Evolutionary conservation across 1,140 invertebrate species (phyloP).

Genomic region (Hycleus cichorii): DNA sequence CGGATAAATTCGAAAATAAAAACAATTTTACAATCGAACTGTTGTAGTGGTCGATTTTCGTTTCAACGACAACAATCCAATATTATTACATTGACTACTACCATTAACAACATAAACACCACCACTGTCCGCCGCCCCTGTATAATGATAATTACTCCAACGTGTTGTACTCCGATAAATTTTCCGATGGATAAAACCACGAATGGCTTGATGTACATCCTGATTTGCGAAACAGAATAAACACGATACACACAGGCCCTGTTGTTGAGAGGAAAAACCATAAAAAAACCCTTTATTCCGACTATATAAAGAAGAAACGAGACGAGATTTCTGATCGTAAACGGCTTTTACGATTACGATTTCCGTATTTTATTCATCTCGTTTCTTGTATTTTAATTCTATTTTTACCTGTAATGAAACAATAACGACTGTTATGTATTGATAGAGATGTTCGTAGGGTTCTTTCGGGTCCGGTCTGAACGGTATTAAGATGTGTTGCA

Average conservation of each 20-base stretch:
- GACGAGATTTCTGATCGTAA: no score
- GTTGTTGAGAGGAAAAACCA: neutral
- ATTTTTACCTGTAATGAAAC: slow-evolving; percentile 70
- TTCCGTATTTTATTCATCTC: neutral
- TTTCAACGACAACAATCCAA: slow-evolving; percentile 27
- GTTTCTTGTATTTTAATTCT: neutral
- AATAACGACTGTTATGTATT: slow-evolving; percentile 67
- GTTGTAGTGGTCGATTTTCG: slow-evolving; percentile 25
- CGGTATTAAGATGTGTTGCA: slow-evolving; percentile 74
- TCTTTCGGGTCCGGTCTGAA: slow-evolving; percentile 61
- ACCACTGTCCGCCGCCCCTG: slow-evolving; percentile 29
- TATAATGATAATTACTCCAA: slow-evolving; percentile 35
- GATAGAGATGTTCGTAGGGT: slow-evolving; percentile 61
- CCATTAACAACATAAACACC: slow-evolving; percentile 36
- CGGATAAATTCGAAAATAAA: no score
- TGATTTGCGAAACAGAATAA: slow-evolving; percentile 89
- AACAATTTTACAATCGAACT: slow-evolving; percentile 3
- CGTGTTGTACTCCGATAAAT: slow-evolving; percentile 20
- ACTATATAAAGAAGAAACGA: no score
- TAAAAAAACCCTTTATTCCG: no score
- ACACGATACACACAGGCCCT: slow-evolving; percentile 78
- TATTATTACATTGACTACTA: slow-evolving; percentile 27
- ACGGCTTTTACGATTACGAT: neutral
- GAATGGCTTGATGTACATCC: slow-evolving; percentile 58
- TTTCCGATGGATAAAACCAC: slow-evolving; percentile 40